phyloP scores from a whole-genome alignment of 2,888 invertebrate genomes.

The Scaptomyza polygonia region DNA sequence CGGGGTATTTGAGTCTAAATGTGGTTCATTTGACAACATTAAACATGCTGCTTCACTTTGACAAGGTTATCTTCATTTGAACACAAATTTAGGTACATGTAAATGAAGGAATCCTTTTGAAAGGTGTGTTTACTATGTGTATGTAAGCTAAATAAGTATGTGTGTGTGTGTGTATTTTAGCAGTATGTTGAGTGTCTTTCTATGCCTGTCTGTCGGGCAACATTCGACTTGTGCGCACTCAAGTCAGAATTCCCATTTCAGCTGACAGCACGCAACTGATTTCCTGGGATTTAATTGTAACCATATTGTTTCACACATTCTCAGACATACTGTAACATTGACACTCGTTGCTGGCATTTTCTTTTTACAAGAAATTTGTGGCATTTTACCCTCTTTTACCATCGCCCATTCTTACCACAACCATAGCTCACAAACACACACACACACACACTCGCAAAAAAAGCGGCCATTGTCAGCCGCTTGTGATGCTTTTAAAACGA shows the following conservation, averaged over 20 bases:
- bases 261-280: conserved; percentile 54
- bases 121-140: neutral
- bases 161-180: conserved; percentile 1
- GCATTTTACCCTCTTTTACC: neutral
- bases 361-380: conserved; percentile 34
- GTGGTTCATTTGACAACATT: conserved; percentile 42
- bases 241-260: conserved; percentile 39
- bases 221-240: conserved; percentile 59
- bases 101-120: conserved; percentile 2
- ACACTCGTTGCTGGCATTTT: conserved; percentile 28
- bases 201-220: conserved; percentile 12
- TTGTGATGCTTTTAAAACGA: conserved; percentile 36
- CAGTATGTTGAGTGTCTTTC: conserved; percentile 32
- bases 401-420: neutral
- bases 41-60: conserved; percentile 31
- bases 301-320: conserved; percentile 44
- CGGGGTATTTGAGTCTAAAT: conserved; percentile 18
- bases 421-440: neutral
- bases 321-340: no score
- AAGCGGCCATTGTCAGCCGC: neutral
- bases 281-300: conserved; percentile 40
- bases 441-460: neutral
- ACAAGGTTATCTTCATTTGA: conserved; percentile 44
- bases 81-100: conserved; percentile 30
- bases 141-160: conserved; percentile 2